Evolutionary conservation across 2,113 vertebrate species (phyloP).

Genomic region (Progne subis): DNA sequence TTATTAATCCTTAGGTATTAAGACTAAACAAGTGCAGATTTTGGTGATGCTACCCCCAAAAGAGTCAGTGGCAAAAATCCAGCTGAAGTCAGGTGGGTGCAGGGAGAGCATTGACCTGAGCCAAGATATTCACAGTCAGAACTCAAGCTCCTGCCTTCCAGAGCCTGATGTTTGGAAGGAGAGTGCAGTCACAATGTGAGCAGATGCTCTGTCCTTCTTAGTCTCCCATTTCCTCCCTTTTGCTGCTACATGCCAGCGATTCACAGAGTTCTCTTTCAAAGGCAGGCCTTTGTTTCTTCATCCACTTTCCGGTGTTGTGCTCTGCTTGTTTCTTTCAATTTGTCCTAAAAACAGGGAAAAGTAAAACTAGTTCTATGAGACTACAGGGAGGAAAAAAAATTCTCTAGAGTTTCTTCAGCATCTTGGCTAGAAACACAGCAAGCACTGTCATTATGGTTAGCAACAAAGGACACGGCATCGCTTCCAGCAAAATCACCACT

Average conservation of each 20-base stretch:
- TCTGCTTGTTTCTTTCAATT: neutral
- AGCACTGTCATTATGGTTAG: conserved; percentile 8
- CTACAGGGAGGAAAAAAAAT: neutral
- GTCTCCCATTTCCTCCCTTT: conserved; percentile 25
- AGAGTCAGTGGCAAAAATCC: neutral
- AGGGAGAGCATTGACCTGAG: neutral
- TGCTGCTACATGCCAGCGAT: neutral
- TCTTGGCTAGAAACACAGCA: neutral
- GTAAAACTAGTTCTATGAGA: conserved; percentile 14
- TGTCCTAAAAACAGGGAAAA: conserved; percentile 11
- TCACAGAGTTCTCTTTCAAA: conserved; percentile 43
- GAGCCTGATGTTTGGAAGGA: conserved; percentile 1
- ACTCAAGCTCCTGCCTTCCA: neutral
- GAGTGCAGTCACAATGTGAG: neutral
- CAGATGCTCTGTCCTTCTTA: conserved; percentile 37
- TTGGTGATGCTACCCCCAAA: neutral
- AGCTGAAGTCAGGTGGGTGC: neutral
- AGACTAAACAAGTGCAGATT: neutral
- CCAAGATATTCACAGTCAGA: neutral
- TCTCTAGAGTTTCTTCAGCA: neutral
- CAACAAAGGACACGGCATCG: neutral
- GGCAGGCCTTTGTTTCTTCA: neutral
- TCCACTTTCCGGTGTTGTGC: neutral
- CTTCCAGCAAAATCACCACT: conserved; percentile 27
- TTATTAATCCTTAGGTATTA: neutral